A percentile compares a stretch with the other conserved stretches of the same genome.
These are phyloP conservation scores for Pan troglodytes DNA, from an alignment of 2,113 vertebrate species.

Conservation along the genomic window DNA sequence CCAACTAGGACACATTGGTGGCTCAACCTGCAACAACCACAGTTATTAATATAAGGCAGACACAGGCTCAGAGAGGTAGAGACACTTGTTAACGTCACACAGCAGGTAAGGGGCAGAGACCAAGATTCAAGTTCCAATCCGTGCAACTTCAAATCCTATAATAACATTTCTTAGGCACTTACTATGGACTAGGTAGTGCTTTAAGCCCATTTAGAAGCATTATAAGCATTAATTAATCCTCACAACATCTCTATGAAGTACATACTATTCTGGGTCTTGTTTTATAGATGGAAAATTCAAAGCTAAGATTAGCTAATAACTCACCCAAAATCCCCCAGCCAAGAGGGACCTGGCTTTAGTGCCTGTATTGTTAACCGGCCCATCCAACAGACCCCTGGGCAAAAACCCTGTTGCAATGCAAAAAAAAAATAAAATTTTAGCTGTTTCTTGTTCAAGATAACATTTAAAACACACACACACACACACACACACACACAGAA, in stretches of 20 bases:
- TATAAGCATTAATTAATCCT: background rate
- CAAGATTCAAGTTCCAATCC: background rate
- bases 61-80: background rate
- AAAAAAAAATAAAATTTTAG: background rate
- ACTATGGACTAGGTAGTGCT: too few species aligned
- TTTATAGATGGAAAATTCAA: background rate
- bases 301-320: background rate
- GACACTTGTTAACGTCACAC: background rate
- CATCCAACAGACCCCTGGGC: background rate
- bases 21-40: background rate
- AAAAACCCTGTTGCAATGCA: background rate
- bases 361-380: accelerated
- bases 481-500: background rate
- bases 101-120: background rate
- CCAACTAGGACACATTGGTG: background rate
- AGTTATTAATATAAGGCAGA: background rate
- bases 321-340: background rate
- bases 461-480: background rate
- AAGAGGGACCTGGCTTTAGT: too few species aligned
- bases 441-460: background rate
- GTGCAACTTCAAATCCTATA: background rate
- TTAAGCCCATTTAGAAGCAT: background rate
- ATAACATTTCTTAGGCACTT: background rate
- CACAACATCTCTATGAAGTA: background rate
- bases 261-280: background rate